Evolutionary conservation across 1,140 invertebrate genomes (phyloP).

Genomic region (Ceratosolen solmsi): DNA sequence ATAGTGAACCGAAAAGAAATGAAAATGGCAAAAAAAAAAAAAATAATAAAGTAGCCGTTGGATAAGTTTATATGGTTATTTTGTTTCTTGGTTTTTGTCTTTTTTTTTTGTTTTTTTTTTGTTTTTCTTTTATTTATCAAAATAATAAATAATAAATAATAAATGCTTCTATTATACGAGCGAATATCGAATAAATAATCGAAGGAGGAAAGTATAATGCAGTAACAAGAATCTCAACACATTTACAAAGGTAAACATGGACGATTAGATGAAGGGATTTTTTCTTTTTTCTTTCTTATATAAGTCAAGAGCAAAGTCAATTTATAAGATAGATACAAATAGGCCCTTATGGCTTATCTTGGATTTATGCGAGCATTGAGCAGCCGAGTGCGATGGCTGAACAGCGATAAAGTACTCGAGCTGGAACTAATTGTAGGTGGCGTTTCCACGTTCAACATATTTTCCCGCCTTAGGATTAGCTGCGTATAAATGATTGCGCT

Average conservation of each 20-base stretch:
- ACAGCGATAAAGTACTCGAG: background rate
- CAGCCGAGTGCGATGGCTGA: background rate
- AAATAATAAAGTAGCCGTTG: too few relatives aligned
- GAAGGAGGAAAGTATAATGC: background rate
- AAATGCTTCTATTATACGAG: background rate
- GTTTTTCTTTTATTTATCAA: too few relatives aligned
- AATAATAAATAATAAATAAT: too few relatives aligned
- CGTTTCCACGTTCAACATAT: conserved; percentile 33
- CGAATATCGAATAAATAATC: background rate
- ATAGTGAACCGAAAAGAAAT: too few relatives aligned
- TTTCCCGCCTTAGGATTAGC: conserved; percentile 8
- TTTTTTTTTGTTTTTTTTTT: too few relatives aligned
- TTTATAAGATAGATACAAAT: conserved; percentile 5
- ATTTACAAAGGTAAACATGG: background rate
- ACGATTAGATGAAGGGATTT: background rate
- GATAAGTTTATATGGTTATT: too few relatives aligned
- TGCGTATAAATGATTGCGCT: background rate
- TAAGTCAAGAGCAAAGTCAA: background rate
- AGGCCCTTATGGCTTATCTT: background rate
- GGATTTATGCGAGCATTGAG: background rate
- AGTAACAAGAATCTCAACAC: too few relatives aligned
- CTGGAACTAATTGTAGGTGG: conserved; percentile 31
- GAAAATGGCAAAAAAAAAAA: too few relatives aligned
- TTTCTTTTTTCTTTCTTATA: too few relatives aligned
- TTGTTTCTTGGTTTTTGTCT: too few relatives aligned